Evolutionary conservation across 2,113 vertebrate species (phyloP), one percentile per base, ranked within the genome.

Genomic region (Oreochromis tanganicae): DNA sequence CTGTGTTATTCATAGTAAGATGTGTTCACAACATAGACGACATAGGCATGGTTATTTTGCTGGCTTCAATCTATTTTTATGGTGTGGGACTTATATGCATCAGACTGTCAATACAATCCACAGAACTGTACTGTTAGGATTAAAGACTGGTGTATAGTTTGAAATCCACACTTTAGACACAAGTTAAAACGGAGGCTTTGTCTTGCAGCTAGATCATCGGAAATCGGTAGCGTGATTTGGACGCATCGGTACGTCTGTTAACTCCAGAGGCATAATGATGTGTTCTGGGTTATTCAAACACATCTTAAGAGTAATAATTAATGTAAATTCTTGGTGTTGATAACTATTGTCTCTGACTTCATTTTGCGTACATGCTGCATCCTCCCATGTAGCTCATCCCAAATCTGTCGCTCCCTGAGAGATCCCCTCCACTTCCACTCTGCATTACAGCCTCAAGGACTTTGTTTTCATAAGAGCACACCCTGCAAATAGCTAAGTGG

Each of bases 321-420:
- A 36, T 6, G 11, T 17, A 3, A 0, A 34, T 57, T 19, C 2
- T 17, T 63, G 14, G 56, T 34, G 82, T 56, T 80, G 32, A 59
- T 55, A 46, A 34, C 8, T 41, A 27, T n/a, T 29, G 2, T 59
- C 3, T 80, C 27, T 5, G 71, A 48, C 34, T 73, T 80, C 1
- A 7, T 55, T 66, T 41, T 41, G 21, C 63, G 5, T 61, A 52
- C 12, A 55, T 24, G 12, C 21, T 48, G 17, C 46, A 52, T 50
- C 46, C 75, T 80, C 36, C 9, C 54, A 43, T 68, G 54, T 8
- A 71, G 38, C 56, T 79, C 82, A 88, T 81, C 80, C 82, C 68
- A 89, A 91, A 87, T 90, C 88, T 91, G 85, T 85, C 55, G 63
- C 87, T 90, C 87, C 90, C 81, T 43, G 85, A 80, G 85, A 87